Base-by-base conservation (phyloP, 2,888 invertebrate genomes). In the Ophion ventricosus region DNA sequence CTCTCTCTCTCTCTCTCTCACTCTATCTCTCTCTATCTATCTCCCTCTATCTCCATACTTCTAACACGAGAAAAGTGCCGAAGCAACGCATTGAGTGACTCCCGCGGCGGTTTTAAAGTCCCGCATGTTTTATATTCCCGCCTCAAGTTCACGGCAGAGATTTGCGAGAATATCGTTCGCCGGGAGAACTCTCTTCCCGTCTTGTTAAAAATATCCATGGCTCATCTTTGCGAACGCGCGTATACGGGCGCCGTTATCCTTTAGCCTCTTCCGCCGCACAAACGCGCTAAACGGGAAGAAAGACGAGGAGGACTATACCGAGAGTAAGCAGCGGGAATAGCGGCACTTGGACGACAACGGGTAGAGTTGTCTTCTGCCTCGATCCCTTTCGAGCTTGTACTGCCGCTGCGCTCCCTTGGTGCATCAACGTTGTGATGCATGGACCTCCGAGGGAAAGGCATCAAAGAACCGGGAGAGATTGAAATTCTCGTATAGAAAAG, bases 131-230 rank as follows among this genome's bases (percentile, higher is more conserved):
- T 82, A 82, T 84, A 84, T 82, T 80, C 80, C 75, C 70, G 61
- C 80, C 66, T 67, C 72, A 63, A 69, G 79, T 78, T 83, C 78
- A 70, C 80, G 54, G 26, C 57, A 69, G 49, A 66, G 66, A 61
- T 64, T 69, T 69, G 66, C 43, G 43, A 26, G 57, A 78, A 64
- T 49, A 49, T 69, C 73, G 69, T 49, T 80, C 26, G 81, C 63
- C 63, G 77, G 74, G 66, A 74, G 57, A 84, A 82, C 64, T 70
- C 64, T 70, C 72, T 83, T 70, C 67, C 81, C 83, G 86, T 84
- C 87, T 88, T 86, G 89, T 89, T 90, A 88, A 90, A 90, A 90
- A 90, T 89, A 88, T 85, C 86, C 84, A 87, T 84, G 78, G 49
- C 81, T 29, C 61, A 75, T 86, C 87, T 87, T 88, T 87, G 87